These are phyloP conservation scores for Caiman crocodilus DNA, from an alignment of 2,797 vertebrate genomes.

Conservation along the genomic window DNA sequence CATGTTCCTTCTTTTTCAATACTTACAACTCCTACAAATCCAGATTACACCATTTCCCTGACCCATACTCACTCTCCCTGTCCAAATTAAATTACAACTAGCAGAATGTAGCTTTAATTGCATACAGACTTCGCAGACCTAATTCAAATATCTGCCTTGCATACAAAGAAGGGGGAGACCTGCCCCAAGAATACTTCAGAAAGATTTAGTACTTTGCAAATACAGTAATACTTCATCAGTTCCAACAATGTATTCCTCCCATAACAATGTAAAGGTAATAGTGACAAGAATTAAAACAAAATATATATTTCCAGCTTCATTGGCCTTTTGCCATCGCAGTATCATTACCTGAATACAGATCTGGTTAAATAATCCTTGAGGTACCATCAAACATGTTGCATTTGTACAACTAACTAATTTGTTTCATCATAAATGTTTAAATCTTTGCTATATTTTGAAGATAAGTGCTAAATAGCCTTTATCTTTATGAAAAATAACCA, in stretches of 20 bases:
- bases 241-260: not conserved
- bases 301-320: slow-evolving; percentile 38
- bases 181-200: not conserved
- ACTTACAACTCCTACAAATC: not conserved
- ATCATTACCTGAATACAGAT: slow-evolving; percentile 50
- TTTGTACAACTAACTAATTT: slow-evolving; percentile 55
- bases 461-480: slow-evolving; percentile 4
- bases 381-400: slow-evolving; percentile 22
- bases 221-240: slow-evolving; percentile 35
- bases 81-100: not conserved
- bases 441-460: slow-evolving; percentile 15
- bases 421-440: slow-evolving; percentile 20
- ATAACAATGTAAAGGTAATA: slow-evolving; percentile 60
- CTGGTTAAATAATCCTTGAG: slow-evolving; percentile 36
- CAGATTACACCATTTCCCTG: not conserved
- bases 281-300: slow-evolving; percentile 69
- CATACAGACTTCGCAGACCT: accelerated
- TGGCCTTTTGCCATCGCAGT: slow-evolving; percentile 50
- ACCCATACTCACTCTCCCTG: not conserved
- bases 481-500: not conserved
- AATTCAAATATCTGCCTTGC: not conserved
- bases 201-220: not conserved
- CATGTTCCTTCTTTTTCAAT: not conserved
- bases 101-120: not conserved
- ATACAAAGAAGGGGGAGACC: not conserved